Evolutionary conservation across 2,797 vertebrate species (phyloP).

Genomic region (Propithecus perrieri): DNA sequence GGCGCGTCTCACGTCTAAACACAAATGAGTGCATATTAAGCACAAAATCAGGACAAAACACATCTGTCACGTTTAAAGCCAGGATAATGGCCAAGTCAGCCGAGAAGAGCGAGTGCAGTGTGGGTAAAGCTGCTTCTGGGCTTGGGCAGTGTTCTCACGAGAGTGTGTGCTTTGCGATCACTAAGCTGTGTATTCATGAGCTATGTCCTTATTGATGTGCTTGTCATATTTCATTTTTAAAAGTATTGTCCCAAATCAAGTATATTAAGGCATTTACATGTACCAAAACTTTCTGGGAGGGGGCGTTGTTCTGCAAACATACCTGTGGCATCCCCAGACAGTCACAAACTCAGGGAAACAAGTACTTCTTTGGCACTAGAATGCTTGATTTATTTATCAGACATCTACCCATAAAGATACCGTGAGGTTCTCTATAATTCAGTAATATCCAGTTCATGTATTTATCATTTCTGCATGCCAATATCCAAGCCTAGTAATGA

Average conservation of each 20-base stretch:
- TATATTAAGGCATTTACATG: not conserved
- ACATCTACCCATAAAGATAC: not conserved
- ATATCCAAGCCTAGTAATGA: not conserved
- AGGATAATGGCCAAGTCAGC: accelerated
- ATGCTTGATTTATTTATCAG: not conserved
- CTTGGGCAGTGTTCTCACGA: too few species aligned
- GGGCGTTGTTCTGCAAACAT: not conserved
- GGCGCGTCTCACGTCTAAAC: accelerated
- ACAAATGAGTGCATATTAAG: accelerated
- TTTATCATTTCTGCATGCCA: not conserved
- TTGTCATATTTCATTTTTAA: not conserved
- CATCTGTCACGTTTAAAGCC: not conserved
- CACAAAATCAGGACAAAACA: not conserved
- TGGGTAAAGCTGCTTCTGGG: not conserved
- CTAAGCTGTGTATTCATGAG: accelerated
- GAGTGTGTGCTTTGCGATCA: not conserved
- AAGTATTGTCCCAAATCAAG: not conserved
- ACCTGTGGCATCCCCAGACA: not conserved
- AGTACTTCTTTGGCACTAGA: not conserved
- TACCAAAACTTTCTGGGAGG: too few species aligned
- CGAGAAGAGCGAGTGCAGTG: accelerated
- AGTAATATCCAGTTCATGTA: not conserved
- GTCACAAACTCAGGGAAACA: not conserved
- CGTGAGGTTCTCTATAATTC: not conserved
- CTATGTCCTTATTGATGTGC: not conserved